These are phyloP conservation scores for Steatornis caripensis DNA, from an alignment of 2,113 vertebrate species.

Conservation along the genomic window DNA sequence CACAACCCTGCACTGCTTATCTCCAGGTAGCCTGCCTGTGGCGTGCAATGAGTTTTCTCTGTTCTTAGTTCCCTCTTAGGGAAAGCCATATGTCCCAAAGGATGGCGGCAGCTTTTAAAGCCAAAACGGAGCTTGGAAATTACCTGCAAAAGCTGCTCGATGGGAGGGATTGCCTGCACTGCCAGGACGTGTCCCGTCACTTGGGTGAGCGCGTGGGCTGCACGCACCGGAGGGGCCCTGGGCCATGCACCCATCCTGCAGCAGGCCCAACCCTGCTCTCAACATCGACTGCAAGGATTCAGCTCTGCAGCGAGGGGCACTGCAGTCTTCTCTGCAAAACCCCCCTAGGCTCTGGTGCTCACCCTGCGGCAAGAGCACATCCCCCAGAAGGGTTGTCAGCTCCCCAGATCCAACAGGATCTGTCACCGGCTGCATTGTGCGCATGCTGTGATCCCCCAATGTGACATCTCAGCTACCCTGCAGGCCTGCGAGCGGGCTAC, in stretches of 20 bases:
- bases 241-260: neutral
- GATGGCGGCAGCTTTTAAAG: neutral
- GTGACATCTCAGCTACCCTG: neutral
- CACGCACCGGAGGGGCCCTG: rapidly evolving
- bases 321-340: neutral
- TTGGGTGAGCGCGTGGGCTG: neutral
- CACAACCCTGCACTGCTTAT: neutral
- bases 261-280: neutral
- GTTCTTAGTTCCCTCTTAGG: neutral
- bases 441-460: rapidly evolving
- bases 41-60: neutral
- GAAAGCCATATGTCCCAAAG: neutral
- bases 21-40: neutral
- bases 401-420: rapidly evolving
- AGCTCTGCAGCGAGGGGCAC: neutral
- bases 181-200: neutral
- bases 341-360: neutral
- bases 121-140: neutral
- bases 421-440: rapidly evolving
- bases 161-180: neutral
- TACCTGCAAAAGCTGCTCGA: neutral
- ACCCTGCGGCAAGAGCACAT: neutral
- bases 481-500: rapidly evolving
- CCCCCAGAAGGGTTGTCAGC: neutral
- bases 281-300: rapidly evolving